Conservation (phyloP, 2,888 invertebrate genomes). For the Hyppa rectilinea region DNA sequence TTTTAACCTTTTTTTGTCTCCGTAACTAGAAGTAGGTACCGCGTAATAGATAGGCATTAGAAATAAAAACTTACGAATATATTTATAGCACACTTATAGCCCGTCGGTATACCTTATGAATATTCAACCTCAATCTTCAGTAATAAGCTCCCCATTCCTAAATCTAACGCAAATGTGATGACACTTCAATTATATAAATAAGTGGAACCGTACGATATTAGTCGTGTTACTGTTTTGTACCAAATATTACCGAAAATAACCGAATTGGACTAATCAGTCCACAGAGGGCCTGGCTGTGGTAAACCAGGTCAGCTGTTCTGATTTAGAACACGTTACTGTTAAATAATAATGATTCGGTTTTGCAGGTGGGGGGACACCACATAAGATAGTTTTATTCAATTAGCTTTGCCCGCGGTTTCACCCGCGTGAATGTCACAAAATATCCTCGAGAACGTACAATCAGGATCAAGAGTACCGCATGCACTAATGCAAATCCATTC, state of each 20-base stretch:
- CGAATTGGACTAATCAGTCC: slow-evolving; percentile 32
- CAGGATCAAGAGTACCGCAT: no score
- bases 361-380: neutral
- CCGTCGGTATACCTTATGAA: neutral
- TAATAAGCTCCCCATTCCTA: neutral
- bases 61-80: neutral
- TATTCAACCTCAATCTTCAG: slow-evolving; percentile 8
- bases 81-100: neutral
- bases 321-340: slow-evolving; percentile 11
- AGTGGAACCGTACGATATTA: neutral
- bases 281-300: slow-evolving; percentile 5
- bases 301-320: slow-evolving; percentile 44
- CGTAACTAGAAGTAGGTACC: neutral
- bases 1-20: no score
- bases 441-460: no score
- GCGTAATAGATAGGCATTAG: neutral
- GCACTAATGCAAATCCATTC: no score
- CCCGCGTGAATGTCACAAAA: no score
- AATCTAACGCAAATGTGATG: slow-evolving; percentile 6
- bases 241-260: slow-evolving; percentile 8
- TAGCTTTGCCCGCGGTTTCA: no score
- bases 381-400: neutral
- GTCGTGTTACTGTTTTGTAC: neutral
- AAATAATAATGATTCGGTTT: slow-evolving; percentile 22
- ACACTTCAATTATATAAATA: slow-evolving; percentile 29